Evolutionary conservation across 1,140 invertebrate genomes (phyloP), one percentile per base, ranked within the genome.

Genomic region (Glomeris maerens): DNA sequence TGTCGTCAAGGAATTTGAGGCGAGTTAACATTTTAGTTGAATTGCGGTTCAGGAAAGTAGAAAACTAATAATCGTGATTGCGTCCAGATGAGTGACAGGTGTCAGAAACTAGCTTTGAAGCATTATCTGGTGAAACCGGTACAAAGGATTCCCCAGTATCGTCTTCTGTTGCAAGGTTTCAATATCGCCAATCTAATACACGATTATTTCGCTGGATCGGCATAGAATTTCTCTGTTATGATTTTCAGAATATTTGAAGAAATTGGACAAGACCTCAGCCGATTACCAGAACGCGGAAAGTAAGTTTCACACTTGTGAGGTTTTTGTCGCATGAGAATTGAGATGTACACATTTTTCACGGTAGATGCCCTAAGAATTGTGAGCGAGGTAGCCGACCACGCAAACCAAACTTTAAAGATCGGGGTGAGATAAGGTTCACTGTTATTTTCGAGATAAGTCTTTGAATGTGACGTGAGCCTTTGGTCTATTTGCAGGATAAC

Each of bases 121-220:
- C 79, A 83, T 67, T 81, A 79, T 55, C 81, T 84, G 79, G 64
- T 84, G 25, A 83, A 82, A 66, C 81, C 82, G 1, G 77, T 84
- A 52, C 81, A 84, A 60, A 68, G 81, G 59, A 75, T 83, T 53
- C 80, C 80, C 2, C 72, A 77, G 59, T 83, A 83, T 60, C 72
- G 75, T 56, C 61, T 84, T 1, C 63, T 84, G 0, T 62, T 84
- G 3, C 74, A 80, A 64, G 64, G 65, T 67, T 21, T 36, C 17
- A 10, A 36, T 36, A 10, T 36, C 10, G 10, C 31, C 10, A 36
- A 13, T 36, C 10, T 10, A 10, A 10, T 13, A 36, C 10, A 36
- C 31, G 31, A 17, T 36, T 36, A 13, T 36, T 17, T 36, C 31
- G 31, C 17, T 17, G 10, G 10, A 17, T 36, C 31, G 10, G 10